A percentile compares a stretch with the other conserved stretches of the same genome.
Evolutionary conservation across 1,140 invertebrate genomes (phyloP).

Genomic region (Papilio helenus): DNA sequence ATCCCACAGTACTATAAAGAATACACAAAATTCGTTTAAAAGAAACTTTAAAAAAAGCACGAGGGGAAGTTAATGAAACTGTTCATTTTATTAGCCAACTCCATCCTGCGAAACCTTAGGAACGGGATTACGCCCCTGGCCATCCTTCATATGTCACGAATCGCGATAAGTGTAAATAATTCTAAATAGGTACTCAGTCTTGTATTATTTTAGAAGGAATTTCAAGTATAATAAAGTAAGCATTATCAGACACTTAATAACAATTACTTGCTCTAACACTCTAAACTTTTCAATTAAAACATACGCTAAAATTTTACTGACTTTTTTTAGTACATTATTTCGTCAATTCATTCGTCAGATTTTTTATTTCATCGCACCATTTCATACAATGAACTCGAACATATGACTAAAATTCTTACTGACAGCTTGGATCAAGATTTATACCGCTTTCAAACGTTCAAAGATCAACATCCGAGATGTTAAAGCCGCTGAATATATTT

Average conservation of each 20-base stretch:
- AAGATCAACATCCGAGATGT: conserved; percentile 17
- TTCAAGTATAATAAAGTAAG: not conserved
- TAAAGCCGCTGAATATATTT: conserved; percentile 8
- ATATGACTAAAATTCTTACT: not conserved
- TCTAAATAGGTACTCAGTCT: no score
- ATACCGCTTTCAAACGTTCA: conserved; percentile 21
- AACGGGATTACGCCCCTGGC: not conserved
- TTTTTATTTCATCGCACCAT: not conserved
- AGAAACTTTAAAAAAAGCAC: no score
- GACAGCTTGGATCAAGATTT: conserved; percentile 24
- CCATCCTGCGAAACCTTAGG: not conserved
- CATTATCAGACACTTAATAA: no score
- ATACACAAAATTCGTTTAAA: not conserved
- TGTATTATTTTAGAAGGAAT: no score
- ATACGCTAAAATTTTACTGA: not conserved
- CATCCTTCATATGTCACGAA: not conserved
- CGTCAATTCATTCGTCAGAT: not conserved
- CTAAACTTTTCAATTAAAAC: not conserved
- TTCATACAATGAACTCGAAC: not conserved
- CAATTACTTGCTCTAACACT: not conserved
- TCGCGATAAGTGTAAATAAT: not conserved
- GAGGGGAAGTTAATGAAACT: not conserved
- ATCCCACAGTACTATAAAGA: not conserved
- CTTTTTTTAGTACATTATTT: not conserved
- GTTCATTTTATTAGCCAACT: not conserved